These are phyloP conservation scores for Glaucopsyche alexis DNA, from an alignment of 2,888 invertebrate species.

Conservation along the genomic window DNA sequence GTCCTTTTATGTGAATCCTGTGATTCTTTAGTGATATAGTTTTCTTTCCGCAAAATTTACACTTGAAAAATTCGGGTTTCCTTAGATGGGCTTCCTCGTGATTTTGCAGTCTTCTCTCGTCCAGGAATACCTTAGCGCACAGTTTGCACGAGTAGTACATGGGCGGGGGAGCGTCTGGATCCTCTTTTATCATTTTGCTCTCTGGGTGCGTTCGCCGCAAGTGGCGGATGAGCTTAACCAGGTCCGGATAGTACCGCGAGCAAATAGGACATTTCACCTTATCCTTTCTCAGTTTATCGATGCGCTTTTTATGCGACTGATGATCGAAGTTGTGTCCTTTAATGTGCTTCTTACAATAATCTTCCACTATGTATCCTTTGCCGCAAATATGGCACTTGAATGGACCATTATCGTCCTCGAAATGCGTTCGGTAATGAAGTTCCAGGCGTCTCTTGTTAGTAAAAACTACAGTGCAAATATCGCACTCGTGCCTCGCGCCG, in stretches of 20 bases:
- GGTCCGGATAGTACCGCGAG: constrained; percentile 62
- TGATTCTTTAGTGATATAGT: constrained; percentile 65
- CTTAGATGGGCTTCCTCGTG: constrained; percentile 68
- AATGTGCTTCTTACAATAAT: constrained; percentile 69
- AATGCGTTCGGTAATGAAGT: constrained; percentile 70
- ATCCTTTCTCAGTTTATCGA: constrained; percentile 64
- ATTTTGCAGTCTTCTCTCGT: constrained; percentile 57
- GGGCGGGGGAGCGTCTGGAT: constrained; percentile 70
- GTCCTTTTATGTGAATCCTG: constrained; percentile 65
- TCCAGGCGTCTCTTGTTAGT: constrained; percentile 69
- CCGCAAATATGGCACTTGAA: constrained; percentile 74
- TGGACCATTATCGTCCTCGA: constrained; percentile 74
- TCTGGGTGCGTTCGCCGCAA: constrained; percentile 69
- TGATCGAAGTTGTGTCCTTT: constrained; percentile 77
- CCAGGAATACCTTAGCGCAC: constrained; percentile 69
- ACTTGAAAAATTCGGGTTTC: constrained; percentile 69
- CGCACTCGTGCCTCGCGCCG: constrained; percentile 70
- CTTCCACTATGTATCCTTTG: constrained; percentile 76
- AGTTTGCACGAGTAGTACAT: constrained; percentile 65
- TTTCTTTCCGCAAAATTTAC: constrained; percentile 73
- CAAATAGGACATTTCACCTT: constrained; percentile 75
- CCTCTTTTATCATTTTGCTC: constrained; percentile 75
- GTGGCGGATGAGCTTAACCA: constrained; percentile 70
- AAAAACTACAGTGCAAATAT: constrained; percentile 69
- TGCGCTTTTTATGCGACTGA: constrained; percentile 62